Conservation (phyloP, 1,140 invertebrate species). For the Colletes gigas region DNA sequence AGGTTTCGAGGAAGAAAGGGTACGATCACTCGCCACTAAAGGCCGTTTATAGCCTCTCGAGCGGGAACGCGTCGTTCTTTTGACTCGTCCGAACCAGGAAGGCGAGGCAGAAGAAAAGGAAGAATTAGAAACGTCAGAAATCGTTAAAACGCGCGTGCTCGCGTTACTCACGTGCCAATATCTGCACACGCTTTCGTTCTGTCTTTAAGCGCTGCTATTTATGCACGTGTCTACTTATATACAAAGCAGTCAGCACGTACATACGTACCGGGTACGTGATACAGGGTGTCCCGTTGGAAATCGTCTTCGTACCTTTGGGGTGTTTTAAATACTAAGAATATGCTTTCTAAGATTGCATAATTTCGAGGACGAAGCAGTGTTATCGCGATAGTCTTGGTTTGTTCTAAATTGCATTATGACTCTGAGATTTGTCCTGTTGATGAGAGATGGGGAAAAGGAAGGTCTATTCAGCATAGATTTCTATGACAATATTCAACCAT, state of each 20-base stretch:
- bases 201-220: conserved; percentile 26
- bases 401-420: too few relatives aligned
- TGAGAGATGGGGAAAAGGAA: too few relatives aligned
- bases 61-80: conserved; percentile 1
- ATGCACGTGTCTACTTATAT: conserved; percentile 45
- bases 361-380: too few relatives aligned
- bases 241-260: conserved; percentile 41
- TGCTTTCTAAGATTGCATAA: too few relatives aligned
- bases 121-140: conserved; percentile 40
- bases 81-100: conserved; percentile 19
- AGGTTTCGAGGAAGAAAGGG: conserved; percentile 31
- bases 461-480: too few relatives aligned
- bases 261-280: conserved; percentile 47
- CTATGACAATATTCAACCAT: too few relatives aligned
- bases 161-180: conserved; percentile 35
- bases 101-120: conserved; percentile 14
- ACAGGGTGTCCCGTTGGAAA: too few relatives aligned
- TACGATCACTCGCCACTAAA: conserved; percentile 32
- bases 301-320: too few relatives aligned
- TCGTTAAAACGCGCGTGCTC: conserved; percentile 47
- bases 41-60: conserved; percentile 40
- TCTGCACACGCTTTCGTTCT: background rate
- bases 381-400: too few relatives aligned
- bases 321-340: too few relatives aligned
- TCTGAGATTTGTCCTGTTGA: too few relatives aligned